A percentile compares a stretch with the other conserved stretches of the same genome.
phyloP scores from a whole-genome alignment of 2,888 invertebrate species.

The Mamestra brassicae region DNA sequence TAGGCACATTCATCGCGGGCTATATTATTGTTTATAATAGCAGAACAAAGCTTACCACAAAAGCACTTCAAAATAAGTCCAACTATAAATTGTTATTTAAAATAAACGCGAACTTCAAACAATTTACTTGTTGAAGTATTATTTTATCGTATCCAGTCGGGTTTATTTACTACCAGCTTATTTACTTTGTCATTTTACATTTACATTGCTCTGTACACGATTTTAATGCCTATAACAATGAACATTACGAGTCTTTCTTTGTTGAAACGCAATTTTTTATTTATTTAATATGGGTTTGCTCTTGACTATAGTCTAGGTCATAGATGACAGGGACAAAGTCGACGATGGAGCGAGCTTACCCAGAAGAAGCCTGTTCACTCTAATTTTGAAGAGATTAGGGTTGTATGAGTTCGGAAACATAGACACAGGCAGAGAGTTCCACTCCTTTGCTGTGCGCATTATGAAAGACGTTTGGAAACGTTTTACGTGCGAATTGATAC shows the following conservation, averaged over 20 bases:
- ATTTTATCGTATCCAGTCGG: constrained; percentile 3
- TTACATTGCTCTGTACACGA: constrained; percentile 5
- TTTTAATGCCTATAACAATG: not conserved
- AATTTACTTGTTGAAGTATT: constrained; percentile 8
- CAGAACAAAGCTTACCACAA: not conserved
- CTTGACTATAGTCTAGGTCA: too few relatives aligned
- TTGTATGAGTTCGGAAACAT: too few relatives aligned
- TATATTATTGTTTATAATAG: not conserved
- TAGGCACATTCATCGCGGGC: too few relatives aligned
- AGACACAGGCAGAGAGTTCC: too few relatives aligned
- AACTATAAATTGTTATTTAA: constrained; percentile 13
- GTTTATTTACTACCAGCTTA: constrained; percentile 28
- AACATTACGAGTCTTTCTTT: constrained; percentile 4
- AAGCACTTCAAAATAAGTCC: not conserved
- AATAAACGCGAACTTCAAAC: not conserved
- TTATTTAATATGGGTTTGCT: too few relatives aligned
- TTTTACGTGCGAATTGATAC: too few relatives aligned
- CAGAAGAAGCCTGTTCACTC: too few relatives aligned
- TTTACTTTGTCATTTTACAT: constrained; percentile 7
- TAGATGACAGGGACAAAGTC: too few relatives aligned
- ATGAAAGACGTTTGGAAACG: too few relatives aligned
- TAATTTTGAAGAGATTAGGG: too few relatives aligned
- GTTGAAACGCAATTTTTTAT: not conserved
- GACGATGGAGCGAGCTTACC: too few relatives aligned
- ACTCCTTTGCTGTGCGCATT: too few relatives aligned